These are phyloP conservation scores for Aspidapion aeneum DNA, from an alignment of 2,888 invertebrate species.

Conservation along the genomic window DNA sequence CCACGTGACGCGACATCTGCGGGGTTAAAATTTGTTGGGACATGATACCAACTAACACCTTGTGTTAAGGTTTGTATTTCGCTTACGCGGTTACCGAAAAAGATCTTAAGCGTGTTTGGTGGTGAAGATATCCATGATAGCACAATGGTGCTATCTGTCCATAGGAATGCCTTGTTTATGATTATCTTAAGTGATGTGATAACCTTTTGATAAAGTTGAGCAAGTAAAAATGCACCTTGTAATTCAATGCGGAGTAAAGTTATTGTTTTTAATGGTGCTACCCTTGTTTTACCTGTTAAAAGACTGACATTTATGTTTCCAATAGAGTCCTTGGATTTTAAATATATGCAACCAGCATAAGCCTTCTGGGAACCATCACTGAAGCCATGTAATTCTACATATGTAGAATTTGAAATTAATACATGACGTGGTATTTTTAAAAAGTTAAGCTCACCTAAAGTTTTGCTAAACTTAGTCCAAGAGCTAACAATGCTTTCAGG, in stretches of 20 bases:
- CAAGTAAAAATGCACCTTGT: conserved; percentile 11
- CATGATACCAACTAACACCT: conserved; percentile 24
- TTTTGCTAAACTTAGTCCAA: conserved; percentile 8
- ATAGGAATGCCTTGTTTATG: conserved; percentile 1
- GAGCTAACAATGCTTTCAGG: background rate
- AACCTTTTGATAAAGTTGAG: conserved; percentile 13
- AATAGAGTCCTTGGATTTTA: background rate
- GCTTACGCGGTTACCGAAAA: conserved; percentile 30
- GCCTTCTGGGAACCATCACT: conserved; percentile 10
- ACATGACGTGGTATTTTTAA: conserved; percentile 12
- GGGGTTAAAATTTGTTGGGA: conserved; percentile 24
- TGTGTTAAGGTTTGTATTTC: conserved; percentile 26
- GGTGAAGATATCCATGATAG: background rate
- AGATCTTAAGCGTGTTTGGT: conserved; percentile 27
- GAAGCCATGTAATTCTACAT: conserved; percentile 18
- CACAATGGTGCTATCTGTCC: conserved; percentile 9
- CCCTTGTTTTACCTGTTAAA: conserved; percentile 12
- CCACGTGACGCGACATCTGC: conserved; percentile 23
- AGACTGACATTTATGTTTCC: conserved; percentile 6
- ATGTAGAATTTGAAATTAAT: background rate
- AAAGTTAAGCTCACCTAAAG: background rate
- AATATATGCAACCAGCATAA: background rate
- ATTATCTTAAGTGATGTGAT: conserved; percentile 4
- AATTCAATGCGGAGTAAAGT: conserved; percentile 11
- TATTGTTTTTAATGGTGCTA: conserved; percentile 14